Evolutionary conservation across 2,113 vertebrate genomes (phyloP).

Genomic region (Athene noctua): DNA sequence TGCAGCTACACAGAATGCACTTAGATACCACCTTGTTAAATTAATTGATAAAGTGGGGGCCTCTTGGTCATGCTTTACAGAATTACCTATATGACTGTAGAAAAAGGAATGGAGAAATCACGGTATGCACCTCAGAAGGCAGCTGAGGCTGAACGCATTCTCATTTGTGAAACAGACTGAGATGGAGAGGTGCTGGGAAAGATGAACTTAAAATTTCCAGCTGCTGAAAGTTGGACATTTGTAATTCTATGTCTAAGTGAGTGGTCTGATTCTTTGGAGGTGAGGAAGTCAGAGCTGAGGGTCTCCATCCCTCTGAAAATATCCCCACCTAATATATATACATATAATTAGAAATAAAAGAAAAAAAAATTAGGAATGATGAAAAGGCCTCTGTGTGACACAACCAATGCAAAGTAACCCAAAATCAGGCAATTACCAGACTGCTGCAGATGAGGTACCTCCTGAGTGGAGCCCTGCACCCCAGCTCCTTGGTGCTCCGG

Average conservation of each 20-base stretch:
- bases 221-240: not conserved
- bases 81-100: not conserved
- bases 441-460: not conserved
- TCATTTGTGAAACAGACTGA: not conserved
- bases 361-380: not conserved
- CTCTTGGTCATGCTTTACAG: not conserved
- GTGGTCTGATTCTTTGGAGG: not conserved
- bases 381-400: rapidly evolving
- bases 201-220: not conserved
- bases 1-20: not conserved
- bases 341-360: not conserved
- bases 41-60: not conserved
- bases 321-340: not conserved
- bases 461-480: not conserved
- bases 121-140: not conserved
- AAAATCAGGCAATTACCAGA: rapidly evolving
- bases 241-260: not conserved
- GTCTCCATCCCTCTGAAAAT: not conserved
- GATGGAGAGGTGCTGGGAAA: not conserved
- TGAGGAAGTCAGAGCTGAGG: not conserved
- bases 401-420: not conserved
- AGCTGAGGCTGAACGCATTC: not conserved
- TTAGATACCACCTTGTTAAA: not conserved
- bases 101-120: not conserved
- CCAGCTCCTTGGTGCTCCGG: not conserved